phyloP scores from a whole-genome alignment of 2,113 vertebrate species.

The Pachyramphus minor region DNA sequence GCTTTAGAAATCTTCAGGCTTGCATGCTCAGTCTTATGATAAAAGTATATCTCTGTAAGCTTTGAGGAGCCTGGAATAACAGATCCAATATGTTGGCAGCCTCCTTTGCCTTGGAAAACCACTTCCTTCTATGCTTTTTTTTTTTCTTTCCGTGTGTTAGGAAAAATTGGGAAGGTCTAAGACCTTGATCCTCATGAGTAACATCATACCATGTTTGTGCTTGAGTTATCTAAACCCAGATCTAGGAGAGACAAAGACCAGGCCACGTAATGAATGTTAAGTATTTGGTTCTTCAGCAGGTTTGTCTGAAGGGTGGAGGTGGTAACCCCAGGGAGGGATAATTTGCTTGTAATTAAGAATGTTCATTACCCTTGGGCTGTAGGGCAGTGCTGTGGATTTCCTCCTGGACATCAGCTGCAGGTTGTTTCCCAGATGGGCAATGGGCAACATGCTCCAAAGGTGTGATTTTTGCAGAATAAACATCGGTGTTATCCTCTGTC shows the following conservation, averaged over 20 bases:
- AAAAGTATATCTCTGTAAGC: not conserved
- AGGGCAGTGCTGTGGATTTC: not conserved
- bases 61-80: not conserved
- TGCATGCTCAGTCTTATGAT: not conserved
- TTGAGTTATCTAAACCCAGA: not conserved
- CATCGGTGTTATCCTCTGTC: not conserved
- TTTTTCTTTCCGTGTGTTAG: not conserved
- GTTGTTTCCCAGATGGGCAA: not conserved
- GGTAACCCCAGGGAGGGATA: not conserved
- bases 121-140: not conserved
- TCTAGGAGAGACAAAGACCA: not conserved
- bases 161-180: not conserved
- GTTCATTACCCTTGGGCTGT: not conserved
- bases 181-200: not conserved
- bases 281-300: not conserved
- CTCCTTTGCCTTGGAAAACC: not conserved
- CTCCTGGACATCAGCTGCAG: not conserved
- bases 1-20: not conserved
- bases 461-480: not conserved
- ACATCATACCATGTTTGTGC: fast-evolving
- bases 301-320: not conserved
- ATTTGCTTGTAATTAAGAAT: not conserved
- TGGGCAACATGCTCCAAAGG: not conserved
- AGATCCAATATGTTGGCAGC: not conserved
- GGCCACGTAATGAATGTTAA: not conserved